phyloP scores from a whole-genome alignment of 35 echinoderm and acorn worm genomes.

The Holothuria glaberrima region DNA sequence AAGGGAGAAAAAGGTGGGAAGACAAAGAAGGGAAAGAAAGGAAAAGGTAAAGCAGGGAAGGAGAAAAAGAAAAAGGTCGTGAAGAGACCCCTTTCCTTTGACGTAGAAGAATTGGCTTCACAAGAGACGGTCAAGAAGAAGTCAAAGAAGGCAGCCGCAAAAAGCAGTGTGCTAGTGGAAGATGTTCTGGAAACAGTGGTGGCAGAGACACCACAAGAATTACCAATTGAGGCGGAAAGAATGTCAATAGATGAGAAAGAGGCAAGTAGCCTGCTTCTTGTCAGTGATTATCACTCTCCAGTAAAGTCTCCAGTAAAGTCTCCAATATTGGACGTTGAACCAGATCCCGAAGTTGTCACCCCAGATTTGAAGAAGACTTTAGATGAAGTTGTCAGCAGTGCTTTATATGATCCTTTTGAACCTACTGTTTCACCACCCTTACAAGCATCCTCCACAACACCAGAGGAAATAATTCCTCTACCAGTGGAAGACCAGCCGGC shows the following conservation, averaged over 20 bases:
- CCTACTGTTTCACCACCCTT: slow-evolving; percentile 83
- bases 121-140: slow-evolving; percentile 9
- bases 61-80: slow-evolving; percentile 50
- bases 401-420: slow-evolving; percentile 88
- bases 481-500: neutral
- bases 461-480: neutral
- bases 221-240: slow-evolving; percentile 1
- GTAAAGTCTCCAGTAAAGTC: slow-evolving; percentile 32
- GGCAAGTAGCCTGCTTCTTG: neutral
- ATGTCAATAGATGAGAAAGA: slow-evolving; percentile 1
- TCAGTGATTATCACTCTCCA: slow-evolving; percentile 55
- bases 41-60: slow-evolving; percentile 33
- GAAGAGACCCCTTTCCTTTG: slow-evolving; percentile 43
- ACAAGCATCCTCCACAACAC: neutral
- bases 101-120: slow-evolving; percentile 24
- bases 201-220: neutral
- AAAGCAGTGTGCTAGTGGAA: neutral
- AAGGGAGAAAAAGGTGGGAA: slow-evolving; percentile 53
- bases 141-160: neutral
- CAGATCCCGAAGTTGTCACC: neutral
- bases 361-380: neutral
- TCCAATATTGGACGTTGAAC: neutral
- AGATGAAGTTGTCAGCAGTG: neutral
- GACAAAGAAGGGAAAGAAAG: slow-evolving; percentile 58
- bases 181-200: neutral